Evolutionary conservation across 2,888 invertebrate species (phyloP).

Genomic region (Abrostola tripartita): DNA sequence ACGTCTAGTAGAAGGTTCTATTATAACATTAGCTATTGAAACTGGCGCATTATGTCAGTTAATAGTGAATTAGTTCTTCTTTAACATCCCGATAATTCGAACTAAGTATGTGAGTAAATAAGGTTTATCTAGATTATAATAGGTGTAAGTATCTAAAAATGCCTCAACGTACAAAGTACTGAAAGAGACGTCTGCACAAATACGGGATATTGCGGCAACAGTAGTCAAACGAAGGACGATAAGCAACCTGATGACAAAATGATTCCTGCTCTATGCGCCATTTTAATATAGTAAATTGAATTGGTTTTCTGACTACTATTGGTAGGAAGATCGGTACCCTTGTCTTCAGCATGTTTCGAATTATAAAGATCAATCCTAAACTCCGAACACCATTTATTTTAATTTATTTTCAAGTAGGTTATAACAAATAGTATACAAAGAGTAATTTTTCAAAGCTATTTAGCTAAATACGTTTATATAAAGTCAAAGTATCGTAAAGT

Average conservation of each 20-base stretch:
- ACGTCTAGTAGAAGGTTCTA: too few species aligned
- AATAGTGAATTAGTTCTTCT: too few species aligned
- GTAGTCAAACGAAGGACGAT: constrained; percentile 1
- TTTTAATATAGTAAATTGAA: background rate
- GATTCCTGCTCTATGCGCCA: background rate
- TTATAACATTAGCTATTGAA: too few species aligned
- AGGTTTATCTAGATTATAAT: too few species aligned
- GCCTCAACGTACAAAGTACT: background rate
- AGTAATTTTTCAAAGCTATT: background rate
- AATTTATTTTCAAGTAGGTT: too few species aligned
- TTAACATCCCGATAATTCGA: too few species aligned
- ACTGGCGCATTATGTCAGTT: too few species aligned
- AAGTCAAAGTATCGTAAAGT: background rate
- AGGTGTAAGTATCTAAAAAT: background rate
- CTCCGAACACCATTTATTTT: too few species aligned
- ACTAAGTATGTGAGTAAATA: too few species aligned
- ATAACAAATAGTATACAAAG: too few species aligned
- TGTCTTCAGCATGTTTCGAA: background rate
- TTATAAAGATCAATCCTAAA: too few species aligned
- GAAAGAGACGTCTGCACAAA: background rate
- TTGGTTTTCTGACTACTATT: background rate
- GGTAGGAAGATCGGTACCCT: too few species aligned
- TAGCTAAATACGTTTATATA: background rate
- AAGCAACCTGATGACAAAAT: constrained; percentile 1
- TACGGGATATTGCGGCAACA: background rate